Evolutionary conservation across 2,888 invertebrate genomes (phyloP).

Genomic region (Hanleya hanleyi): DNA sequence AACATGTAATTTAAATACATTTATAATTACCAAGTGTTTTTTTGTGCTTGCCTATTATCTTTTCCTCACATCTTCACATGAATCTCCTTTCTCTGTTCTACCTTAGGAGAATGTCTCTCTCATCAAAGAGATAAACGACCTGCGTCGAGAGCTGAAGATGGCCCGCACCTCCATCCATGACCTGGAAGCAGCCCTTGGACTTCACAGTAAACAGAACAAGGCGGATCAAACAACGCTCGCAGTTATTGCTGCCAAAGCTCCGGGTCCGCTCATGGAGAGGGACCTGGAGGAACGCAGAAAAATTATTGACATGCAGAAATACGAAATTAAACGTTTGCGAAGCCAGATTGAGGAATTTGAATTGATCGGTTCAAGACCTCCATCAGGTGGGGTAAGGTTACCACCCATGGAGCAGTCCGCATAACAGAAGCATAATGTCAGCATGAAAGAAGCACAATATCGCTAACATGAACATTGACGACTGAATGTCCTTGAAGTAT

Average conservation of each 20-base stretch:
- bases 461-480: not conserved
- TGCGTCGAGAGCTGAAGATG: conserved; percentile 82
- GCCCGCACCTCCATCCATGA: conserved; percentile 81
- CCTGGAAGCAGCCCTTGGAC: conserved; percentile 79
- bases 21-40: too few species aligned
- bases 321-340: conserved; percentile 74
- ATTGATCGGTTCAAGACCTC: conserved; percentile 46
- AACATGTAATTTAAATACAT: too few species aligned
- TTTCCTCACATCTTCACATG: too few species aligned
- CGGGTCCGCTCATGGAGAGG: conserved; percentile 77
- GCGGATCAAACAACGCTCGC: conserved; percentile 52
- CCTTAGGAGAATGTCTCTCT: conserved; percentile 86
- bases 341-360: conserved; percentile 52
- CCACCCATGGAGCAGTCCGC: conserved; percentile 49
- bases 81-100: too few species aligned
- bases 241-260: conserved; percentile 56
- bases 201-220: conserved; percentile 67
- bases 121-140: conserved; percentile 84
- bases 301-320: conserved; percentile 74
- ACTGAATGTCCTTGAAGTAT: not conserved
- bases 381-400: conserved; percentile 48
- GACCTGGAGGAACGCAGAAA: conserved; percentile 78
- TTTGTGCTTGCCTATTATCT: too few species aligned
- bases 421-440: not conserved
- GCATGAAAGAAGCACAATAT: not conserved